Conservation (phyloP, 2,113 vertebrate species). For the Pelecanus crispus region DNA sequence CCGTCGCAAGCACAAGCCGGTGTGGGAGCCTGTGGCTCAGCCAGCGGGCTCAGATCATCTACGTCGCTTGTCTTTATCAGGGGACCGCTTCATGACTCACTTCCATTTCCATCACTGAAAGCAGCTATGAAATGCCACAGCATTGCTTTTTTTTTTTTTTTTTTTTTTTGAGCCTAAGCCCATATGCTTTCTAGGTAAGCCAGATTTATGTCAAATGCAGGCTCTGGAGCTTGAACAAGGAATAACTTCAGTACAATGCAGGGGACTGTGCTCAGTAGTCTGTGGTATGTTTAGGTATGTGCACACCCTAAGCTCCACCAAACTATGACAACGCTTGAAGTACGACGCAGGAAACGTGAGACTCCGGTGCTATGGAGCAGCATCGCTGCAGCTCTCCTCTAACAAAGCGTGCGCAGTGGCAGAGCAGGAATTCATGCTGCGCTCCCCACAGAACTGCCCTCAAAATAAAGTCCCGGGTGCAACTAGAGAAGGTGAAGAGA, state of each 20-base stretch:
- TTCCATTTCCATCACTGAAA: not conserved
- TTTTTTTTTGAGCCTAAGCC: not conserved
- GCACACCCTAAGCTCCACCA: not conserved
- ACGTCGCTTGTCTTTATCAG: not conserved
- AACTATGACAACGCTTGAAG: fast-evolving
- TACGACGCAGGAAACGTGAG: fast-evolving
- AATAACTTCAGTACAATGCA: fast-evolving
- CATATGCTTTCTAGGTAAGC: fast-evolving
- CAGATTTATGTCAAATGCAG: not conserved
- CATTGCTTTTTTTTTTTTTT: not conserved
- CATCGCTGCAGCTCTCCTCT: not conserved
- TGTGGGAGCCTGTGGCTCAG: not conserved
- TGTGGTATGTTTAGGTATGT: fast-evolving
- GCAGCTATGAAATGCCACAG: not conserved
- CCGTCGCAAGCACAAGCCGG: not conserved
- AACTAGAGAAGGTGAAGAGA: not conserved
- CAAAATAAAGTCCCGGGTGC: not conserved
- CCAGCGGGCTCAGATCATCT: not conserved
- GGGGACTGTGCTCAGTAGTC: not conserved
- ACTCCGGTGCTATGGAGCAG: fast-evolving
- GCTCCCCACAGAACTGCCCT: not conserved
- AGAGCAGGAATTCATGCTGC: not conserved
- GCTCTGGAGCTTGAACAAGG: not conserved
- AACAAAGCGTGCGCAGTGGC: not conserved
- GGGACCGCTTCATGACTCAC: fast-evolving